phyloP scores from a whole-genome alignment of 2,113 vertebrate species.

The Macquaria ambigua region DNA sequence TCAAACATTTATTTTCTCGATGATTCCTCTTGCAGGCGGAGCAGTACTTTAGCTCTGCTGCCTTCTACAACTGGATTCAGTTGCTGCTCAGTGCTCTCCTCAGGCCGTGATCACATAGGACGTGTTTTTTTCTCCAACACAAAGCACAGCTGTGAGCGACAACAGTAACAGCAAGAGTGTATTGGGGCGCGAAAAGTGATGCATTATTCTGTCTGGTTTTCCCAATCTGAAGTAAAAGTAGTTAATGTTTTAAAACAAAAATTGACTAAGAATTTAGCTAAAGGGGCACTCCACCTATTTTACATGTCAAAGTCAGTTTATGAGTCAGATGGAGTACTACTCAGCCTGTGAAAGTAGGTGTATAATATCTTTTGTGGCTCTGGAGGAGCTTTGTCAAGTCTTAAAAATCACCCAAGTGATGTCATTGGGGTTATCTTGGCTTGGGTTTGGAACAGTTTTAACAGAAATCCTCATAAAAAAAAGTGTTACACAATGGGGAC shows the following conservation, averaged over 20 bases:
- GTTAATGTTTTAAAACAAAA: constrained; percentile 1
- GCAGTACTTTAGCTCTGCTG: neutral
- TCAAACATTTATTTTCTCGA: neutral
- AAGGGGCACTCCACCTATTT: neutral
- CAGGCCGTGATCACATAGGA: constrained; percentile 1
- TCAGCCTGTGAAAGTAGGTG: neutral
- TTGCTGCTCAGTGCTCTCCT: neutral
- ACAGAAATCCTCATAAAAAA: neutral
- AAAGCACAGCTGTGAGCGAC: neutral
- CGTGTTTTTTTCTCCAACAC: neutral
- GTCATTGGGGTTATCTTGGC: neutral
- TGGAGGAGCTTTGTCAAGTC: neutral
- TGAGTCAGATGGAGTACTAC: neutral
- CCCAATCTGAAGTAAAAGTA: neutral
- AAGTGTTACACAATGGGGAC: neutral
- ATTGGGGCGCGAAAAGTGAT: neutral
- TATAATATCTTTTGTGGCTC: neutral
- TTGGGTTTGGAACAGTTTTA: neutral
- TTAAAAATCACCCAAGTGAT: neutral
- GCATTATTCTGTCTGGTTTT: neutral
- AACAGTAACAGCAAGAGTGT: neutral
- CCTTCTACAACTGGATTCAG: neutral
- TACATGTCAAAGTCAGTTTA: neutral
- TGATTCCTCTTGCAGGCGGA: constrained; percentile 18
- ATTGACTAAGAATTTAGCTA: neutral